phyloP scores from a whole-genome alignment of 2,113 vertebrate genomes.

The Gadus macrocephalus region DNA sequence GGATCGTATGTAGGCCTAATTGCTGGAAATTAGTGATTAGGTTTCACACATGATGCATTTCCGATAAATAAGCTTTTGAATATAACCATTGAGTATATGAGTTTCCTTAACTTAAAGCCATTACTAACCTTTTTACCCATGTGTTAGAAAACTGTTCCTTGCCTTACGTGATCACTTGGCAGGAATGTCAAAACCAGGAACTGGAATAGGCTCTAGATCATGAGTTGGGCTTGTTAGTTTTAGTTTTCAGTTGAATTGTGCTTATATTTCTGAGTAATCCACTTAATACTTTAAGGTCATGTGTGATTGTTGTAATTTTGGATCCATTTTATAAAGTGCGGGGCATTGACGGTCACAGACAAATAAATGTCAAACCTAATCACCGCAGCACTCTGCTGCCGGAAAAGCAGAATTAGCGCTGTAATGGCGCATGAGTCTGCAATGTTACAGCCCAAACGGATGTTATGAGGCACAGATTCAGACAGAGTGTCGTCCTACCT shows the following conservation, averaged over 20 bases:
- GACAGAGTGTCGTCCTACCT: conserved; percentile 69
- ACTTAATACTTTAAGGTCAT: not conserved
- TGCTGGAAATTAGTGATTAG: no score
- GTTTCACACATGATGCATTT: no score
- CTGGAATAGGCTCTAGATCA: not conserved
- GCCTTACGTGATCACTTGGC: not conserved
- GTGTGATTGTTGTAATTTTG: not conserved
- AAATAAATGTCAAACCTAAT: conserved; percentile 26
- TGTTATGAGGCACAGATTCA: conserved; percentile 25
- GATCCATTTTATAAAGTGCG: not conserved
- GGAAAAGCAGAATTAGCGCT: conserved; percentile 12
- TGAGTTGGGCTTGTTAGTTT: not conserved
- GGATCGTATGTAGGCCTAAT: no score
- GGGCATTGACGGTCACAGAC: not conserved
- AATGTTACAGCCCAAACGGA: conserved; percentile 22
- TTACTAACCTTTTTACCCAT: no score
- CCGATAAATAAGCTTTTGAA: no score
- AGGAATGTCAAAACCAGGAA: not conserved
- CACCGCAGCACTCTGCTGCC: conserved; percentile 19
- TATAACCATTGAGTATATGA: no score
- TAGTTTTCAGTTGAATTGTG: no score
- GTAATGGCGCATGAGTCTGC: conserved; percentile 28
- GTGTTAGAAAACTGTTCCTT: not conserved
- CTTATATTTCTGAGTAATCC: no score
- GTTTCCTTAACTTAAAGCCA: no score